These are phyloP conservation scores for Catajapyx aquilonaris DNA, from an alignment of 1,140 invertebrate genomes.

Conservation along the genomic window DNA sequence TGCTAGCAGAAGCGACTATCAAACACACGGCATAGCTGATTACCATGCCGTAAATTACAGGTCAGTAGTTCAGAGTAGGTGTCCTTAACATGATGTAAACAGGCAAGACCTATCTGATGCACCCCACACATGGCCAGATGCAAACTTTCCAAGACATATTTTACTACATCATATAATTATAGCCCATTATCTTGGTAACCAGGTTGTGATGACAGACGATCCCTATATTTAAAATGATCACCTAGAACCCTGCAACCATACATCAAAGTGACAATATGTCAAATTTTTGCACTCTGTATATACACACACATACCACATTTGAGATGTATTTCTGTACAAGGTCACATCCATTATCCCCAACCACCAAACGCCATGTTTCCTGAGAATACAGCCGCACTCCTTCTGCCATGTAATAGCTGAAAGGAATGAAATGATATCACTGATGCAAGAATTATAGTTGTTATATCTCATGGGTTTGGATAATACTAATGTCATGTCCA, in stretches of 20 bases:
- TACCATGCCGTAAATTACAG: too few species aligned
- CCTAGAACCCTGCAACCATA: neutral
- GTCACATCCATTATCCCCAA: constrained; percentile 22
- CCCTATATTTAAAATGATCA: too few species aligned
- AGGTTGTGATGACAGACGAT: neutral
- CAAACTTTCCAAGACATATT: too few species aligned
- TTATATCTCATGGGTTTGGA: neutral
- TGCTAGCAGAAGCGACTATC: too few species aligned
- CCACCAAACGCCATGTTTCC: constrained; percentile 30
- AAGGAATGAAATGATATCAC: constrained; percentile 6
- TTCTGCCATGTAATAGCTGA: constrained; percentile 33
- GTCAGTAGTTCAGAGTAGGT: too few species aligned
- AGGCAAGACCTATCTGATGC: too few species aligned
- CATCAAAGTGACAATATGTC: constrained; percentile 1
- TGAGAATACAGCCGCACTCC: constrained; percentile 33
- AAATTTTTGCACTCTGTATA: neutral
- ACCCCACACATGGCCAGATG: too few species aligned
- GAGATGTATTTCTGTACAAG: constrained; percentile 29
- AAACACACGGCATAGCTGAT: too few species aligned
- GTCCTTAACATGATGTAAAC: too few species aligned
- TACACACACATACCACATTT: constrained; percentile 18
- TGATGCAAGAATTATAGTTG: neutral
- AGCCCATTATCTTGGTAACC: constrained; percentile 1
- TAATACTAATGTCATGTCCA: neutral
- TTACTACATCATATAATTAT: too few species aligned